phyloP scores from a whole-genome alignment of 2,888 invertebrate species.

The Protonemura montana region DNA sequence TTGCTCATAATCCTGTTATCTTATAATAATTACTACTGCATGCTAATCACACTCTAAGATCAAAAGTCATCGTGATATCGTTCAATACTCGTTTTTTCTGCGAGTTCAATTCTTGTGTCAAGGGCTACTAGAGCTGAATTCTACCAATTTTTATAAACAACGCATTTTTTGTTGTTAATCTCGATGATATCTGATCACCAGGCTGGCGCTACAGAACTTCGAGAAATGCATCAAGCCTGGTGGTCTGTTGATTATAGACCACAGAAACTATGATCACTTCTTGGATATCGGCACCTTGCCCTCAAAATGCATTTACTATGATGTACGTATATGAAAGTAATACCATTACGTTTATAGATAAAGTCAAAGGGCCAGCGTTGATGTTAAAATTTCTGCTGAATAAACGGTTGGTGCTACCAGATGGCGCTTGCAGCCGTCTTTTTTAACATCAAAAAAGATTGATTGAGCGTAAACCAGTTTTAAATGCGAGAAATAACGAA shows the following conservation, averaged over 20 bases:
- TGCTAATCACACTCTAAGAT: neutral
- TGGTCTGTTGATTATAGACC: slow-evolving; percentile 86
- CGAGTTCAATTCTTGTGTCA: neutral
- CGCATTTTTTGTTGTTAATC: neutral
- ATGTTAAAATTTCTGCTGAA: no score
- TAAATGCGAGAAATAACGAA: no score
- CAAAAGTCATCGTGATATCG: neutral
- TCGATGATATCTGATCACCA: neutral
- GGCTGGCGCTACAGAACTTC: slow-evolving; percentile 76
- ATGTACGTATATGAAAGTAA: slow-evolving; percentile 68
- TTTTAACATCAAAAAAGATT: no score
- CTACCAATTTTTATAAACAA: neutral
- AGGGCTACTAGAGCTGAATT: neutral
- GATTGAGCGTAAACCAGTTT: no score
- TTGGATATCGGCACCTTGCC: slow-evolving; percentile 79
- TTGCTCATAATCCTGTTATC: neutral
- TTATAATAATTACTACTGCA: no score
- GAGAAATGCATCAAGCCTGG: slow-evolving; percentile 84
- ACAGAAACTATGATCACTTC: slow-evolving; percentile 87
- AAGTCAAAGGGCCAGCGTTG: no score
- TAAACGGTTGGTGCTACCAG: no score
- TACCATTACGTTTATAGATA: no score
- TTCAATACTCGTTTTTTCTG: neutral
- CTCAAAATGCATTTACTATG: slow-evolving; percentile 86
- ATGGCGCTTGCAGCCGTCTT: no score